These are phyloP conservation scores for Setipinna tenuifilis DNA, from an alignment of 2,797 vertebrate species.

Conservation along the genomic window DNA sequence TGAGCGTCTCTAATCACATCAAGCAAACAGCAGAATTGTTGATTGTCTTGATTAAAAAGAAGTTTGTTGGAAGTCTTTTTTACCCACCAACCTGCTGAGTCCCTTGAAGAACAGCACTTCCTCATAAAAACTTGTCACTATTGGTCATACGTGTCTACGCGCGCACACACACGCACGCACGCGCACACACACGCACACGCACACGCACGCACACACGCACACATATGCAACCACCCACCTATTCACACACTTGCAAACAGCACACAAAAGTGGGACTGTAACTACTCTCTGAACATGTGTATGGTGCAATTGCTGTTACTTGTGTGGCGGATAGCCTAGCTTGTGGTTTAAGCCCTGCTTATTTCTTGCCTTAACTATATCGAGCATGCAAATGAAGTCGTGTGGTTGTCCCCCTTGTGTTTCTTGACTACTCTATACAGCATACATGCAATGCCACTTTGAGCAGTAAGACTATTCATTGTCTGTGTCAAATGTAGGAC, in stretches of 20 bases:
- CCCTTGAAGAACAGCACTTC: conserved; percentile 12
- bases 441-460: too few species aligned
- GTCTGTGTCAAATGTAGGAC: too few species aligned
- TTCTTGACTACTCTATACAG: not conserved
- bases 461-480: too few species aligned
- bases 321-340: not conserved
- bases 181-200: not conserved
- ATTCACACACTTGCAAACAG: too few species aligned
- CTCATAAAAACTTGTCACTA: not conserved
- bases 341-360: not conserved
- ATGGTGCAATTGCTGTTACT: not conserved
- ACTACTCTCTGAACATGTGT: not conserved
- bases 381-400: too few species aligned
- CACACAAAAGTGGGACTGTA: not conserved
- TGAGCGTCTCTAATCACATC: not conserved
- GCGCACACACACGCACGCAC: not conserved
- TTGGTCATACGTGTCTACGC: not conserved
- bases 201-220: not conserved
- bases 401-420: too few species aligned
- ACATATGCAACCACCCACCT: too few species aligned
- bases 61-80: not conserved
- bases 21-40: not conserved
- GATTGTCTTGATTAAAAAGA: not conserved
- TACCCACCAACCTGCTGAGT: not conserved
- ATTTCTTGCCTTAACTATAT: not conserved